Conservation (phyloP, 2,797 vertebrate species). For the Cyclura pinguis region DNA sequence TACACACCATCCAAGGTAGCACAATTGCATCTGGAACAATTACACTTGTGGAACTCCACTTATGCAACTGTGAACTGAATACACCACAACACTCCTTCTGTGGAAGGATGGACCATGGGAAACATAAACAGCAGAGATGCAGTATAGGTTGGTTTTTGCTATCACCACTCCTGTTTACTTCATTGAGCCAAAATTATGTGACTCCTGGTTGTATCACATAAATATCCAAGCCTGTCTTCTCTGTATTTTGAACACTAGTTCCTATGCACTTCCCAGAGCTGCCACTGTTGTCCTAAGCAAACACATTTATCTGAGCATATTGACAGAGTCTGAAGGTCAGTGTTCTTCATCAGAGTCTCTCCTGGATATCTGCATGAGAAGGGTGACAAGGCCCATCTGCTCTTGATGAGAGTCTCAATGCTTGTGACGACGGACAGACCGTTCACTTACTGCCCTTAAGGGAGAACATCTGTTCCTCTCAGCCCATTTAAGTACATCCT, state of each 20-base stretch:
- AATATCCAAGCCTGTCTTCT: neutral
- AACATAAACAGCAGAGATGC: neutral
- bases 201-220: neutral
- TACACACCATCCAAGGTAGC: no score
- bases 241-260: rapidly evolving
- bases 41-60: no score
- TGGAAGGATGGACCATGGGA: neutral
- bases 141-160: neutral
- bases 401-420: constrained; percentile 31
- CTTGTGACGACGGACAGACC: constrained; percentile 35
- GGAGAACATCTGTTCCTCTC: constrained; percentile 47
- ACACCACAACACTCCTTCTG: neutral
- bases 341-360: neutral
- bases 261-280: no score
- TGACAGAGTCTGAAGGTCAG: neutral
- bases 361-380: constrained; percentile 12
- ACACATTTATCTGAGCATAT: neutral
- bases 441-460: constrained; percentile 48
- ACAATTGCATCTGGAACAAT: no score
- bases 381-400: constrained; percentile 53
- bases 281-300: neutral
- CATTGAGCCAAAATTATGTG: neutral
- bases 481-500: neutral
- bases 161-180: neutral
- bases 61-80: no score